Percentiles rank a stretch among this genome's conserved stretches.
These are phyloP conservation scores for Pampus argenteus DNA, from an alignment of 2,797 vertebrate genomes.

Conservation along the genomic window DNA sequence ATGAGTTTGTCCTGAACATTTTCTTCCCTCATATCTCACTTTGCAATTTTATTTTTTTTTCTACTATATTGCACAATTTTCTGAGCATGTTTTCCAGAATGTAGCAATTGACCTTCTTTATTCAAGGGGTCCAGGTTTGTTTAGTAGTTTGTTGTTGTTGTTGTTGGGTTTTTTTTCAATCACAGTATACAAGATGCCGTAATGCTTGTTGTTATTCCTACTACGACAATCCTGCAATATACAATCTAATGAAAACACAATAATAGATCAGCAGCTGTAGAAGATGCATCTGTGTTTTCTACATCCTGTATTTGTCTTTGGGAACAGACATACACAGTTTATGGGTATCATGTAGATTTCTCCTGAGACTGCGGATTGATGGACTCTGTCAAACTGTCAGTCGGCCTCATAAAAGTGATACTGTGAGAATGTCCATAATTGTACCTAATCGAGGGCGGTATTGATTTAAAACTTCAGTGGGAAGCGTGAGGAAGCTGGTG, in stretches of 20 bases:
- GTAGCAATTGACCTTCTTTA: constrained; percentile 46
- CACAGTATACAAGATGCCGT: constrained; percentile 32
- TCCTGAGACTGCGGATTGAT: constrained; percentile 70
- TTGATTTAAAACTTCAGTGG: constrained; percentile 72
- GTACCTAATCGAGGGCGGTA: constrained; percentile 68
- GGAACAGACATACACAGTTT: constrained; percentile 17
- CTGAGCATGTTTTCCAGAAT: constrained; percentile 55
- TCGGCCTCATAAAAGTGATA: constrained; percentile 69
- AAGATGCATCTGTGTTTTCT: constrained; percentile 32
- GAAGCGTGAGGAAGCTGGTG: constrained; percentile 49
- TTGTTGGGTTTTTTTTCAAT: constrained; percentile 25
- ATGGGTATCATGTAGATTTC: constrained; percentile 56
- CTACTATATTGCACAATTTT: constrained; percentile 61
- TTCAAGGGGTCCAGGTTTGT: constrained; percentile 46
- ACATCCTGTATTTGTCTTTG: constrained; percentile 48
- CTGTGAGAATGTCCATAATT: constrained; percentile 69
- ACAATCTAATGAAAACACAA: constrained; percentile 41
- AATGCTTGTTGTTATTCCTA: constrained; percentile 31
- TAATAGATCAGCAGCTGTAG: constrained; percentile 39
- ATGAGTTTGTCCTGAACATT: constrained; percentile 82
- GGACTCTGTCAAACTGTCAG: constrained; percentile 74
- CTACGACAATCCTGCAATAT: constrained; percentile 30
- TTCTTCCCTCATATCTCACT: constrained; percentile 76
- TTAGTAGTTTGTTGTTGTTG: constrained; percentile 20
- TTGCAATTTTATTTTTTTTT: constrained; percentile 56